Base-by-base conservation (phyloP, 2,797 vertebrate species). In the Galaxias olidus region DNA sequence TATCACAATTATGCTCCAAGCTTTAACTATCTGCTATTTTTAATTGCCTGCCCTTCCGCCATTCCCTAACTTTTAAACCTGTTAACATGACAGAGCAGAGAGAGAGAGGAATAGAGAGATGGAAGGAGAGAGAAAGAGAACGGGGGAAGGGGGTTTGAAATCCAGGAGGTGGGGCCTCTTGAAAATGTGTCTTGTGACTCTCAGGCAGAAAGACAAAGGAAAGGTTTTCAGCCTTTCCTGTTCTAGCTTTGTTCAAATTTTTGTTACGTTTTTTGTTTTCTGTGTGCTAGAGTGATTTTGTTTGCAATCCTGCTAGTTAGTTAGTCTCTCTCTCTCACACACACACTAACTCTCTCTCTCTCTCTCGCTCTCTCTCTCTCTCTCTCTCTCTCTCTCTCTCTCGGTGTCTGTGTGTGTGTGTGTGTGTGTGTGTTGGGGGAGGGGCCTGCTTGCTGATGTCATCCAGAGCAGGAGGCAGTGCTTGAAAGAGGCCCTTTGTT, bases 401-500 rank as follows among this genome's bases (percentile, higher is more conserved):
- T 30, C 19, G 18, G 46, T 61, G n/a, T 59, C 13, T 65, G 20
- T 57, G 70, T 61, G 59, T 64, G 59, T 14, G 53, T 67, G 62
- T 68, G 42, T 79, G 73, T 83, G 77, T 73, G 75, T 66, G 77
- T 83, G 69, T 76, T 79, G 85, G 80, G 82, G 70, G 74, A 91
- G 94, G 92, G 86, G 72, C 87, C 82, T 68, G 56, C 56, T 75
- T 74, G 82, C 91, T 95, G 94, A 95, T 95, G 94, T 95, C 95
- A 95, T 78, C 82, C 91, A 92, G 92, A 90, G 87, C 90, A 89
- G 79, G 81, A 79, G 88, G 89, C 92, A 82, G 76, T 89, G 91
- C 88, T 89, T 92, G 93, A 94, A 95, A 92, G 94, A 91, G 94
- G 92, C 93, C 92, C 96, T 96, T 98, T 98, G 96, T 98, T 97